Percentiles rank a stretch among this genome's conserved stretches.
Evolutionary conservation across 2,888 invertebrate genomes (phyloP).

Genomic region (Orthonychiurus folsomi): DNA sequence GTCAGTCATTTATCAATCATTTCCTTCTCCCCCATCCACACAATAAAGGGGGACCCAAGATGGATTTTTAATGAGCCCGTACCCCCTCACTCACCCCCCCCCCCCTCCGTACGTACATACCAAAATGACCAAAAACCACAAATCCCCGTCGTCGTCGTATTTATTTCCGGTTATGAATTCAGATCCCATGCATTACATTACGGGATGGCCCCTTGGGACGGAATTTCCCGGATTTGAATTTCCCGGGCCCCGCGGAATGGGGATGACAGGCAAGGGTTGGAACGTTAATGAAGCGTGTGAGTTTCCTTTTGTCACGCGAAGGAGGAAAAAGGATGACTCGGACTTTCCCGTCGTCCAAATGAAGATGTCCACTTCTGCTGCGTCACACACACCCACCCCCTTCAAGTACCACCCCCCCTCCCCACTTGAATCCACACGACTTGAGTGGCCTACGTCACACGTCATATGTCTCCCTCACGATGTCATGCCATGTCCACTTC

Average conservation of each 20-base stretch:
- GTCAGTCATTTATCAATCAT: background rate
- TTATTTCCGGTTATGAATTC: too few species aligned
- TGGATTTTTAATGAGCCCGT: background rate
- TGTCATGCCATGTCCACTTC: background rate
- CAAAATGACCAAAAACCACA: too few species aligned
- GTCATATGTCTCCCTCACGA: background rate
- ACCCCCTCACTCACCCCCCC: background rate
- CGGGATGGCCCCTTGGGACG: too few species aligned
- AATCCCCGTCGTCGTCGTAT: too few species aligned
- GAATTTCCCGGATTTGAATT: too few species aligned
- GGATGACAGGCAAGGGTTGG: background rate
- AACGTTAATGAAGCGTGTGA: conserved; percentile 13
- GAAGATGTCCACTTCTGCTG: background rate
- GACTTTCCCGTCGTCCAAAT: background rate
- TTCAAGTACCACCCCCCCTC: too few species aligned
- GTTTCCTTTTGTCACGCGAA: conserved; percentile 12
- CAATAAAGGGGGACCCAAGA: too few species aligned
- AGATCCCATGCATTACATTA: too few species aligned
- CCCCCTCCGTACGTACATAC: too few species aligned
- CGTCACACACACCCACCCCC: background rate
- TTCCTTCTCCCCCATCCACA: too few species aligned
- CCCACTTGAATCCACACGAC: background rate
- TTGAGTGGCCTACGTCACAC: too few species aligned
- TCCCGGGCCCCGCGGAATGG: too few species aligned
- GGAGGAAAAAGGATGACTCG: conserved; percentile 10